These are phyloP conservation scores for Budorcas taxicolor DNA, from an alignment of 2,113 vertebrate genomes.

Conservation along the genomic window DNA sequence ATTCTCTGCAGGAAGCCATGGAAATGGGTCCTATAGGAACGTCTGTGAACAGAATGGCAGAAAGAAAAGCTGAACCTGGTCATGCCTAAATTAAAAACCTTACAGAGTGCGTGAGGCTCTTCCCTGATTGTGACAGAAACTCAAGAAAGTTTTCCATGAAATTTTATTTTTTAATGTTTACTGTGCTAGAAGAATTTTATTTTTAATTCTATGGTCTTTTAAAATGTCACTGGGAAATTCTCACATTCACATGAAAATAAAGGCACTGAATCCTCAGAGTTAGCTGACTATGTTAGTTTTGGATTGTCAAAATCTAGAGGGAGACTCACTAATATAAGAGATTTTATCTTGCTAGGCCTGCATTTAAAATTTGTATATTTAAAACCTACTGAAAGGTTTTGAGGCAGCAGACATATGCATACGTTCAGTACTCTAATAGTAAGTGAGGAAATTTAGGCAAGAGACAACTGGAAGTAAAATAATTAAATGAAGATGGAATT, in stretches of 20 bases:
- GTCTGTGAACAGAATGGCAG: neutral
- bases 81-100: neutral
- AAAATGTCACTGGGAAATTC: neutral
- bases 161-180: neutral
- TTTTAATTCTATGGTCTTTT: neutral
- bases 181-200: neutral
- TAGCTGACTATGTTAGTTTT: neutral
- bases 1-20: neutral
- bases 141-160: neutral
- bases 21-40: neutral
- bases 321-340: neutral
- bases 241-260: neutral
- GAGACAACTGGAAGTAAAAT: neutral
- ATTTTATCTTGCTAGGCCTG: neutral
- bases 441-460: neutral
- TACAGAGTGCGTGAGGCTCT: neutral
- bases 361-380: neutral
- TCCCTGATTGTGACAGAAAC: neutral
- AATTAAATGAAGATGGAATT: neutral
- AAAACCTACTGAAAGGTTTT: neutral
- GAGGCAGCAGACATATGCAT: neutral
- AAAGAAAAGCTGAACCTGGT: neutral
- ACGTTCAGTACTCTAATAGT: neutral
- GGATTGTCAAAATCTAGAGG: neutral
- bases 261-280: neutral